Evolutionary conservation across 2,888 invertebrate genomes (phyloP), one percentile per base, ranked within the genome.

Genomic region (Tholera decimalis): DNA sequence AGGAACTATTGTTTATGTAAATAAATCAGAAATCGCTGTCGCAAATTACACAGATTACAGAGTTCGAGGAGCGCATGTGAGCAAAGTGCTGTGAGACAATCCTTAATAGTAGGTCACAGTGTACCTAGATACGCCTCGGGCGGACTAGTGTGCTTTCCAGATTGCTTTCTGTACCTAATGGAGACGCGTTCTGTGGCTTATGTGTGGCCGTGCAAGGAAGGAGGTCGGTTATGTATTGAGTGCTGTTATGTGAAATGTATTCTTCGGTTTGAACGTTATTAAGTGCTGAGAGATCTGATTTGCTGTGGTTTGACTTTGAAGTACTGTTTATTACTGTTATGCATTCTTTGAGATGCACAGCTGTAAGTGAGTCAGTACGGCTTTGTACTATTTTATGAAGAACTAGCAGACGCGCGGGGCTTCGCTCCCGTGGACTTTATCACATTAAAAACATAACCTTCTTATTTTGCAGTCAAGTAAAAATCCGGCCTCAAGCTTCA

Each of bases 11-110:
- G 90, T 93, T 91, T 91, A 90, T 86, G 91, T 91, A 92, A 92
- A 95, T 95, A 95, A 93, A 95, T 93, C 93, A 91, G 82, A 85
- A 78, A 89, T 87, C 85, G 82, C 85, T 90, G 90, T 92, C 90
- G 87, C 89, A 93, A 93, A 94, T 94, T 94, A 93, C 88, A 91
- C 88, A 94, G 93, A 94, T 94, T 94, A 93, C 87, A 92, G 91
- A 85, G 87, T 88, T 77, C 83, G 80, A 82, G 83, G 85, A 86
- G 88, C 85, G 91, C 88, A 89, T 90, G 88, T 89, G 87, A 86
- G 89, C 88, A 84, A 90, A 91, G 87, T 88, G 88, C 83, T 88
- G 85, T 85, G 89, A 92, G 92, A 91, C 92, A 92, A 85, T 88
- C 89, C 88, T 90, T 94, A 93, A 93, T 93, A 92, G 91, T 90